Conservation (phyloP, 2,797 vertebrate genomes). For the Acropternis orthonyx region DNA sequence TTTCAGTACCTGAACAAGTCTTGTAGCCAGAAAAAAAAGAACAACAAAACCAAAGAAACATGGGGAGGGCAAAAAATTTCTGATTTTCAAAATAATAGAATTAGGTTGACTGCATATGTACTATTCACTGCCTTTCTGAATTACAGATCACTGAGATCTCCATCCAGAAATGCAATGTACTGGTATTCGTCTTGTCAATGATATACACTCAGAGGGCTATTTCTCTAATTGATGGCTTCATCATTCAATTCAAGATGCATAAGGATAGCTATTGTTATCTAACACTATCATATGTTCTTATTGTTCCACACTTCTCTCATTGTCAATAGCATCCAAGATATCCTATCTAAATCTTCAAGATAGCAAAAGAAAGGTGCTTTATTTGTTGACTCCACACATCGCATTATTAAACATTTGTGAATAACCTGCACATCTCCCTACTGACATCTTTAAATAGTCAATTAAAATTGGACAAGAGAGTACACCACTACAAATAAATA, state of each 20-base stretch:
- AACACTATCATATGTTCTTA: constrained; percentile 23
- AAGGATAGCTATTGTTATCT: constrained; percentile 17
- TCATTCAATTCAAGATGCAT: constrained; percentile 41
- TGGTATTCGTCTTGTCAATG: constrained; percentile 23
- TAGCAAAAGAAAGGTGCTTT: background rate
- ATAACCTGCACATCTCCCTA: background rate
- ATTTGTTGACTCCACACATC: background rate
- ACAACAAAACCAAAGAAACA: background rate
- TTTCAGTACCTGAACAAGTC: background rate
- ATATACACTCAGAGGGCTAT: background rate
- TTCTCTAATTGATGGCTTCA: constrained; percentile 44
- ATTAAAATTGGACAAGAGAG: constrained; percentile 22
- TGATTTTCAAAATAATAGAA: constrained; percentile 32
- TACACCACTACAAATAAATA: constrained; percentile 1
- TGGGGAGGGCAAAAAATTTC: background rate
- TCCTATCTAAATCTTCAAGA: constrained; percentile 8
- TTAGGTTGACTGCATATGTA: constrained; percentile 7
- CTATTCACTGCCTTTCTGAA: constrained; percentile 33
- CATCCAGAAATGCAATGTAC: background rate
- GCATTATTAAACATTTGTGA: constrained; percentile 43
- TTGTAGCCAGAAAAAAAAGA: background rate
- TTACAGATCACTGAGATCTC: constrained; percentile 32
- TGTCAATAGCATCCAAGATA: constrained; percentile 29
- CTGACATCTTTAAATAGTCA: constrained; percentile 5
- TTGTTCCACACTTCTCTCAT: constrained; percentile 37